These are phyloP conservation scores for Sarcophaga subvicina DNA, from an alignment of 2,888 invertebrate genomes.

Conservation along the genomic window DNA sequence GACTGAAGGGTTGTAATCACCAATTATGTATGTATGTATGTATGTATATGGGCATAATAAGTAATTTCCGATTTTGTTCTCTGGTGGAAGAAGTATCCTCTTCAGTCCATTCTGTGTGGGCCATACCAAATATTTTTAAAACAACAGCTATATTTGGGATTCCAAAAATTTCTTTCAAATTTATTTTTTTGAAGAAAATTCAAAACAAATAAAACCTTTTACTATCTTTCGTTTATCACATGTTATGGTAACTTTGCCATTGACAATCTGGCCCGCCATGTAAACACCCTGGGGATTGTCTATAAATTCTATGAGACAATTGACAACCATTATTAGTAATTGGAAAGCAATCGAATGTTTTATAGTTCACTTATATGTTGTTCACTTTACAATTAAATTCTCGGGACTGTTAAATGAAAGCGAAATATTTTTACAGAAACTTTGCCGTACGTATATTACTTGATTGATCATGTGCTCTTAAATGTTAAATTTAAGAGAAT, in stretches of 20 bases:
- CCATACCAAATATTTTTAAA: constrained; percentile 60
- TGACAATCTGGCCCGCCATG: constrained; percentile 52
- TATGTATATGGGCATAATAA: constrained; percentile 71
- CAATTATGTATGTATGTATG: constrained; percentile 55
- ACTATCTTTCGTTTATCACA: constrained; percentile 44
- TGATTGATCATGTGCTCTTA: too few relatives aligned
- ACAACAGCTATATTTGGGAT: constrained; percentile 37
- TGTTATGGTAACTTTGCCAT: constrained; percentile 55
- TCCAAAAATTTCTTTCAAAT: constrained; percentile 70
- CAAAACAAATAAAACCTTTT: constrained; percentile 37
- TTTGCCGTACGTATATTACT: too few relatives aligned
- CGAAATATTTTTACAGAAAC: too few relatives aligned
- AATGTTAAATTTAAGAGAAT: too few relatives aligned
- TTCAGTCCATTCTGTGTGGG: constrained; percentile 55
- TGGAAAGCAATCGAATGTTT: not conserved
- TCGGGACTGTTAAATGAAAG: not conserved
- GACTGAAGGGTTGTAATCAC: too few relatives aligned
- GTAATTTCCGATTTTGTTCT: not conserved
- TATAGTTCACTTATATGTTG: not conserved
- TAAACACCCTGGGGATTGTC: constrained; percentile 43
- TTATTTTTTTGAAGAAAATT: constrained; percentile 45
- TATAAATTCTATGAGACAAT: constrained; percentile 61
- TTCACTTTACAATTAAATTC: not conserved
- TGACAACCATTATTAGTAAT: constrained; percentile 47
- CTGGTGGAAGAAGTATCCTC: not conserved